Evolutionary conservation across 2,113 vertebrate genomes (phyloP), one percentile per base, ranked within the genome.

Genomic region (Nibea albiflora): DNA sequence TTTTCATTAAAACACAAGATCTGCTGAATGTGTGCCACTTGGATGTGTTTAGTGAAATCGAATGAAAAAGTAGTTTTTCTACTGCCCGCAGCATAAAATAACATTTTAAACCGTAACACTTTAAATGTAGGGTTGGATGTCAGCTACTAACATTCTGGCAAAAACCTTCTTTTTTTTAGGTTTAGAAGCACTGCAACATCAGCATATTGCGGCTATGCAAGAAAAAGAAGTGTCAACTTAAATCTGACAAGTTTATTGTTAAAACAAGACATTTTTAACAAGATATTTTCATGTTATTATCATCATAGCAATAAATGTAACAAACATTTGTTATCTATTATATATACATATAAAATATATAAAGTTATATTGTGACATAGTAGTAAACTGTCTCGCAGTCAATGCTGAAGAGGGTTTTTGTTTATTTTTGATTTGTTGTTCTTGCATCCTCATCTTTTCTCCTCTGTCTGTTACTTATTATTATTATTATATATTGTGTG

Each of bases 141-240:
- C 65, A 61, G 66, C 57, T 11, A 42, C 44, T 31, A 73, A 72
- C 65, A 58, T 17, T 76, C 80, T 71, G 66, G 57, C 42, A 22
- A 31, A 26, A 12, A 11, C 31, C 3, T 61, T 47, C 14, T 61
- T 17, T 49, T 17, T 49, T 17, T 11, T 12, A 22, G 28, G 47
- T 62, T 44, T 31, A 1, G 17, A 53, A 31, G 35, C 49, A 9
- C 47, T 28, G 62, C 52, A 9, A 39, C 8, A 39, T 39, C 35
- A 39, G 35, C 35, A 39, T 39, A 39, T 39, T 9, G 35, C 7
- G 8, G 35, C 35, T 39, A 9, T 39, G 35, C 35, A 9, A 39
- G 35, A 39, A 39, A 35, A 35, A 35, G 35, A 35, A 39, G 35
- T 39, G 7, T 6, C 35, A 39, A 39, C 35, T 39, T 39, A 39